A percentile compares a stretch with the other conserved stretches of the same genome.
phyloP scores from a whole-genome alignment of 2,113 vertebrate genomes.

The Calonectris borealis region DNA sequence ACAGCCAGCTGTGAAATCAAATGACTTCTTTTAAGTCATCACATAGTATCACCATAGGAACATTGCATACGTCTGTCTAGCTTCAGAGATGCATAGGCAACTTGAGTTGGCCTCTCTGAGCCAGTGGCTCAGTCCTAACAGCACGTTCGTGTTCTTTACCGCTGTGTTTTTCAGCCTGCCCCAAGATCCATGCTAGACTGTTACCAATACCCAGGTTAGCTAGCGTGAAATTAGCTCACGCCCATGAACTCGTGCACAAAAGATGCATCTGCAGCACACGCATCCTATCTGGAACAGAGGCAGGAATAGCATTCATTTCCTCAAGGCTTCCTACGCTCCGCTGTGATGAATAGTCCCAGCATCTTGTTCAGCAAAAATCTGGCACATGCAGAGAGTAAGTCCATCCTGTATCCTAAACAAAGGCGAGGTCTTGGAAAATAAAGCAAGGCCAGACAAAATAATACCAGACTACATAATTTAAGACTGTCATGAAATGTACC shows the following conservation, averaged over 20 bases:
- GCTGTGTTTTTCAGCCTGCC: background rate
- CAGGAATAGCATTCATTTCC: conserved; percentile 47
- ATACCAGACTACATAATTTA: background rate
- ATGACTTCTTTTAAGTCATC: background rate
- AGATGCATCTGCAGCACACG: background rate
- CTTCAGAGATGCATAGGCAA: background rate
- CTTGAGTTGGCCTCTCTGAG: background rate
- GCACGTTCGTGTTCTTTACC: accelerated
- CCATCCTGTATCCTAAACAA: background rate
- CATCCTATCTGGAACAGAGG: conserved; percentile 38
- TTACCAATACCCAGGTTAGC: background rate
- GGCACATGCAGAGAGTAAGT: background rate
- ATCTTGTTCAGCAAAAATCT: background rate
- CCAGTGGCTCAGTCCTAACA: background rate
- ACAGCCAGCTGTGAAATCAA: background rate
- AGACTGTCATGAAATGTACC: background rate
- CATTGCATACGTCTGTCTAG: background rate
- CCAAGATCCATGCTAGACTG: background rate
- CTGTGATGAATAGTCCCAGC: background rate
- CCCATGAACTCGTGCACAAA: background rate
- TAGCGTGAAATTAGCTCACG: background rate
- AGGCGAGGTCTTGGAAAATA: background rate
- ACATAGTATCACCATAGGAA: background rate
- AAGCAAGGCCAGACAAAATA: background rate
- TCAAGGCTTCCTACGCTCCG: background rate